Percentiles rank a stretch among this genome's conserved stretches.
Conservation (phyloP, 35 echinoderm and acorn worm genomes). For the Amphiura filiformis region DNA sequence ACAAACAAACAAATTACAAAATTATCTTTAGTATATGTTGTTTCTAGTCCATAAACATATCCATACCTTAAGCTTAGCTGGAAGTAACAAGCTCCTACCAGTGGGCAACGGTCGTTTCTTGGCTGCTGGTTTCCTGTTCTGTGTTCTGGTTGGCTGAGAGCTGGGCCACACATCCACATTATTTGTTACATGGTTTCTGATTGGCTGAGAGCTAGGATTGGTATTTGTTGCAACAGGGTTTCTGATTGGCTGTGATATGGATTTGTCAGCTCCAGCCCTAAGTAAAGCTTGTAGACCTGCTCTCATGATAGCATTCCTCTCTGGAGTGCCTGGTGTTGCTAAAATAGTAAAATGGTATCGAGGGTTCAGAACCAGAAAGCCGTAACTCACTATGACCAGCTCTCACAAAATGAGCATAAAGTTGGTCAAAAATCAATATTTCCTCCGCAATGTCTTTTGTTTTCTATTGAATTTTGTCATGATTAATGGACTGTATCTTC, state of each 20-base stretch:
- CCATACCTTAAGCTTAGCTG: slow-evolving; percentile 64
- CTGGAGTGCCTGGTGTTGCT: slow-evolving; percentile 66
- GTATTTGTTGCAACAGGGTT: neutral
- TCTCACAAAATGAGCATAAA: too few relatives aligned
- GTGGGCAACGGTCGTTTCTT: slow-evolving; percentile 19
- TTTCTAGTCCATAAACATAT: too few relatives aligned
- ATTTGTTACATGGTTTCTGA: neutral
- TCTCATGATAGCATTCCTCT: slow-evolving; percentile 49
- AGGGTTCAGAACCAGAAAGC: too few relatives aligned
- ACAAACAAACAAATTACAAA: too few relatives aligned
- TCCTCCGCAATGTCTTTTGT: too few relatives aligned
- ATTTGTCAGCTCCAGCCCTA: slow-evolving; percentile 17
- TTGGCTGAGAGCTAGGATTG: neutral
- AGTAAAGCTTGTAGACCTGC: slow-evolving; percentile 60
- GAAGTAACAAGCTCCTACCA: slow-evolving; percentile 30
- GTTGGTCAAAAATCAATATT: too few relatives aligned
- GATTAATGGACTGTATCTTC: too few relatives aligned
- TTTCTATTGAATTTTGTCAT: too few relatives aligned
- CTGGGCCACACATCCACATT: neutral
- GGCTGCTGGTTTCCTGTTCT: neutral
- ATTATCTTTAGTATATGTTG: too few relatives aligned
- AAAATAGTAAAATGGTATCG: too few relatives aligned
- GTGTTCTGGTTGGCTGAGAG: neutral
- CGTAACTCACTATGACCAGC: too few relatives aligned
- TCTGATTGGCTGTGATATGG: too few relatives aligned